Conservation (phyloP, 2,888 invertebrate genomes). For the Keiferia lycopersicella region DNA sequence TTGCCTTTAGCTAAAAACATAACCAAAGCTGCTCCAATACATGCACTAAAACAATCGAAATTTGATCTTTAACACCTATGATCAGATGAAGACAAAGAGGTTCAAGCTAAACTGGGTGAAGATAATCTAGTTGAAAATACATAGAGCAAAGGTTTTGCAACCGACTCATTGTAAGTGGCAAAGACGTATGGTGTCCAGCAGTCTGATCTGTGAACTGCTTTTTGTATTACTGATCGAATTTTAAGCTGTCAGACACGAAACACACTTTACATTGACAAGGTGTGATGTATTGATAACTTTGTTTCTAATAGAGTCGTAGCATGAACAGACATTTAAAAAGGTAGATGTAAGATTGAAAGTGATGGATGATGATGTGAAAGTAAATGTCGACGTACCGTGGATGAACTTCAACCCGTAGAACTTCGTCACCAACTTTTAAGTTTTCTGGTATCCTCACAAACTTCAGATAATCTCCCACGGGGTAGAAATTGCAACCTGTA, state of each 20-base stretch:
- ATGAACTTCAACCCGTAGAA: constrained; percentile 90
- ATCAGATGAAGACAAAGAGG: not conserved
- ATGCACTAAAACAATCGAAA: constrained; percentile 4
- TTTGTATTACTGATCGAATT: constrained; percentile 24
- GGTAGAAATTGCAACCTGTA: constrained; percentile 92
- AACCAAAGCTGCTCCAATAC: too few relatives aligned
- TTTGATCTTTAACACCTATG: not conserved
- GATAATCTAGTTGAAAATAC: constrained; percentile 20
- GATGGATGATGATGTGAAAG: not conserved
- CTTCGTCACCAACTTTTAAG: constrained; percentile 88
- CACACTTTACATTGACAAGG: not conserved
- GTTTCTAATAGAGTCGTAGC: not conserved
- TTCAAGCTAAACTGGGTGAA: constrained; percentile 16
- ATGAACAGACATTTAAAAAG: not conserved
- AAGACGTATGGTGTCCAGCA: constrained; percentile 31
- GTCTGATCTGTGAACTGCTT: constrained; percentile 16
- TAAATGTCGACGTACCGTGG: constrained; percentile 79
- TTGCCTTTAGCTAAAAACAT: too few relatives aligned
- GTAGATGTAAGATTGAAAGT: not conserved
- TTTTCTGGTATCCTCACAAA: constrained; percentile 93
- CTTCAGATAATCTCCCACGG: constrained; percentile 90
- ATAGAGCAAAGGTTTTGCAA: constrained; percentile 31
- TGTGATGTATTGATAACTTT: constrained; percentile 1
- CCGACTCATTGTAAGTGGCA: constrained; percentile 30
- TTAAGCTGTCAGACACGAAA: constrained; percentile 17